Conservation (phyloP, 2,797 vertebrate species). For the Hydrolagus colliei region DNA sequence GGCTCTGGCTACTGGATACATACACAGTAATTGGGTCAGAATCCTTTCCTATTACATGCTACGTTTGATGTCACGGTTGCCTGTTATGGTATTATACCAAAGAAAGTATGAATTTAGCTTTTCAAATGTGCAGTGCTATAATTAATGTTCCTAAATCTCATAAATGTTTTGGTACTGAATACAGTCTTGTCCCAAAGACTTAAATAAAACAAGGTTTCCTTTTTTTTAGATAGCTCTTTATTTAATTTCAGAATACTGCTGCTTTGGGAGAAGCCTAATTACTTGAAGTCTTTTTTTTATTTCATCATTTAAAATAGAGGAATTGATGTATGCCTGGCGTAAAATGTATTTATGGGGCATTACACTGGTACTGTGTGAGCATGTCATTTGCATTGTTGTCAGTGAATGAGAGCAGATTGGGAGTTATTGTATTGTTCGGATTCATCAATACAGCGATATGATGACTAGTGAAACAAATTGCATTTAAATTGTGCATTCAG, state of each 20-base stretch:
- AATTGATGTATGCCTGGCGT: neutral
- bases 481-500: too few relatives aligned
- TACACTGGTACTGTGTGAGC: neutral
- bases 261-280: neutral
- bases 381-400: neutral
- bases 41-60: neutral
- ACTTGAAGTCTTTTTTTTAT: neutral
- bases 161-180: conserved; percentile 1
- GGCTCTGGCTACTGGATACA: conserved; percentile 1
- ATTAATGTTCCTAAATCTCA: conserved; percentile 16
- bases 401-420: neutral
- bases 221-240: neutral
- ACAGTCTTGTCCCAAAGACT: neutral
- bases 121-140: conserved; percentile 4
- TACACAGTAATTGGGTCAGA: conserved; percentile 19
- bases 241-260: neutral
- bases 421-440: neutral
- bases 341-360: neutral
- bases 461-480: neutral
- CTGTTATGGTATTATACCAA: conserved; percentile 16
- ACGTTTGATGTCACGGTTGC: conserved; percentile 21
- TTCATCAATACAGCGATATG: neutral
- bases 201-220: neutral
- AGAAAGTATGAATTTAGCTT: conserved; percentile 22
- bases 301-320: neutral